A percentile compares a stretch with the other conserved stretches of the same genome.
Conservation (phyloP, 2,888 invertebrate genomes). For the Capitulum mitella region DNA sequence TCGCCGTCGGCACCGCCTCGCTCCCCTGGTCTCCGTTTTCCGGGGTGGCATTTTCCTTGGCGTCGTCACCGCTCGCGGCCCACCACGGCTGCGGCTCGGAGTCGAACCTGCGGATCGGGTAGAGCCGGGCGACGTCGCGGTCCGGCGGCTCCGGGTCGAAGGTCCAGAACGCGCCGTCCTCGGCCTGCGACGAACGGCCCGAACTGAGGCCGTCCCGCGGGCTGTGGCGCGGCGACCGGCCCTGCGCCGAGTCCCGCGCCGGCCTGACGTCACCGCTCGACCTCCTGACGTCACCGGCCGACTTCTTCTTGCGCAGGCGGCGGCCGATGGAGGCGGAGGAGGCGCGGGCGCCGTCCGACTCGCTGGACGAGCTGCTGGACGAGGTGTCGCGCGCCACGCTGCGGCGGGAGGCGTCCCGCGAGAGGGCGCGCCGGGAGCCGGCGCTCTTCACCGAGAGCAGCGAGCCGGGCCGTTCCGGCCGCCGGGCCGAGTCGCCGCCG, state of each 20-base stretch:
- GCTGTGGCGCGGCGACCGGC: not conserved
- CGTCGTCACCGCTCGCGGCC: not conserved
- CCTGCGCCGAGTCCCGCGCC: not conserved
- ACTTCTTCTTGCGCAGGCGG: not conserved
- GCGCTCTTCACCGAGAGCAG: not conserved
- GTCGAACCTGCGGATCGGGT: not conserved
- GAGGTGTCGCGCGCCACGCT: not conserved
- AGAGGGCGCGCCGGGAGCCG: not conserved
- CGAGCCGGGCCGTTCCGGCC: not conserved
- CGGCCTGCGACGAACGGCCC: not conserved
- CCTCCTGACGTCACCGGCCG: not conserved
- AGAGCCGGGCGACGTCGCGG: not conserved
- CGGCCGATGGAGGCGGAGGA: not conserved
- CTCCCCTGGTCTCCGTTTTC: not conserved
- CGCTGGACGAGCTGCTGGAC: not conserved
- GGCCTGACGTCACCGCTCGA: not conserved
- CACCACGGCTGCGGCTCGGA: slow-evolving; percentile 1
- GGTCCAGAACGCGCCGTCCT: not conserved
- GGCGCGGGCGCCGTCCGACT: not conserved
- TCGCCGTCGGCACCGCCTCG: not conserved
- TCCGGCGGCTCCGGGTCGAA: not conserved
- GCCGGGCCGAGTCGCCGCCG: not conserved
- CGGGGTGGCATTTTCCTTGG: not conserved
- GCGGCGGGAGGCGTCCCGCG: not conserved
- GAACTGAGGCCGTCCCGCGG: not conserved